A percentile compares a stretch with the other conserved stretches of the same genome.
Evolutionary conservation across 2,888 invertebrate species (phyloP).

Genomic region (Drosophila diplacantha): DNA sequence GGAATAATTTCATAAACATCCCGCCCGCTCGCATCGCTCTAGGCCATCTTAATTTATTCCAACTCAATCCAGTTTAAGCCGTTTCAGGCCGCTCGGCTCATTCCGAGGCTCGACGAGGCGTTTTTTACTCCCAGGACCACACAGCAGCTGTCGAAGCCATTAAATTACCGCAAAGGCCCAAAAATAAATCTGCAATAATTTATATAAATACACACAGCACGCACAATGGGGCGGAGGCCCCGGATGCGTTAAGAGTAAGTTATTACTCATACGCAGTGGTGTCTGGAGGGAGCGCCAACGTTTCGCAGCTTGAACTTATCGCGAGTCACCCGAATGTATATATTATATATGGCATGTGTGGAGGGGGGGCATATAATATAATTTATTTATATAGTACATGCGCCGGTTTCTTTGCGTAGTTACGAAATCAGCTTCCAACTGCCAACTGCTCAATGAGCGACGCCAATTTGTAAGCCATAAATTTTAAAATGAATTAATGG

Average conservation of each 20-base stretch:
- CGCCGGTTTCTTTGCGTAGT: background rate
- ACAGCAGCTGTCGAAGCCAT: conserved; percentile 45
- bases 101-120: too few relatives aligned
- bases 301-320: conserved; percentile 1
- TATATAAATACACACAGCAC: conserved; percentile 5
- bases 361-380: background rate
- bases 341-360: background rate
- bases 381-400: conserved; percentile 10
- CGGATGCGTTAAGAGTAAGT: background rate
- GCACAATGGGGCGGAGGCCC: background rate
- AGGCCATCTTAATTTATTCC: conserved; percentile 6
- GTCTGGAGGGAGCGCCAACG: background rate
- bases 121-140: background rate
- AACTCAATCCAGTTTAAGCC: conserved; percentile 12
- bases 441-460: conserved; percentile 39
- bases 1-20: conserved; percentile 4
- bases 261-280: conserved; percentile 14
- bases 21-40: background rate
- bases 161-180: conserved; percentile 39
- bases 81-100: too few relatives aligned
- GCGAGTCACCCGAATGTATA: background rate
- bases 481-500: conserved; percentile 71
- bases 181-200: conserved; percentile 38
- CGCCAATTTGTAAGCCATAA: conserved; percentile 68
- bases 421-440: conserved; percentile 7